Evolutionary conservation across 2,113 vertebrate species (phyloP).

Genomic region (Stictonetta naevosa): DNA sequence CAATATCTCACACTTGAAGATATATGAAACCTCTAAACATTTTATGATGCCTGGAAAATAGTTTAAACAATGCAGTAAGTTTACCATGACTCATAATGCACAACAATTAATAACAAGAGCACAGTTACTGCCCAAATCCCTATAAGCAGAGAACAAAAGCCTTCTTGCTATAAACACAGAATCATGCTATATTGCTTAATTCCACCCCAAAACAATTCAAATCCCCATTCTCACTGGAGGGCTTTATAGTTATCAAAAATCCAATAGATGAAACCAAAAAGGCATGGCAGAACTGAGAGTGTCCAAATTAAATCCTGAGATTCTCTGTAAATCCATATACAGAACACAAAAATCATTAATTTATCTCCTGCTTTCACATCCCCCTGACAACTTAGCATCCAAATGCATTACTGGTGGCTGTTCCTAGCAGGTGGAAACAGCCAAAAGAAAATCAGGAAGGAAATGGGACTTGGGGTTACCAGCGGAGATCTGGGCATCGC

Average conservation of each 20-base stretch:
- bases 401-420: not conserved
- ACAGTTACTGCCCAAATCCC: not conserved
- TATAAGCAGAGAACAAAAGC: not conserved
- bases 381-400: not conserved
- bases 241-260: constrained; percentile 35
- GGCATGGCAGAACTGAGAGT: not conserved
- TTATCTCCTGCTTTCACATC: not conserved
- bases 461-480: not conserved
- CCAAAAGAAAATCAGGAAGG: not conserved
- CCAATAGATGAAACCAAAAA: constrained; percentile 15
- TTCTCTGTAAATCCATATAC: constrained; percentile 12
- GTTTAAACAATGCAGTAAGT: not conserved
- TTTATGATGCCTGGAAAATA: not conserved
- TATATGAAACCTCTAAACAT: not conserved
- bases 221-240: not conserved
- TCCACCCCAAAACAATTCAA: not conserved
- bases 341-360: constrained; percentile 24
- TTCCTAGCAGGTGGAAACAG: not conserved
- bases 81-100: constrained; percentile 5
- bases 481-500: not conserved
- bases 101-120: constrained; percentile 13
- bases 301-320: constrained; percentile 25
- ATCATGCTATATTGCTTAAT: not conserved
- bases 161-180: not conserved
- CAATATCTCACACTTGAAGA: not conserved